Conservation (phyloP, 2,888 invertebrate species). For the Siphonodentalium dalli region DNA sequence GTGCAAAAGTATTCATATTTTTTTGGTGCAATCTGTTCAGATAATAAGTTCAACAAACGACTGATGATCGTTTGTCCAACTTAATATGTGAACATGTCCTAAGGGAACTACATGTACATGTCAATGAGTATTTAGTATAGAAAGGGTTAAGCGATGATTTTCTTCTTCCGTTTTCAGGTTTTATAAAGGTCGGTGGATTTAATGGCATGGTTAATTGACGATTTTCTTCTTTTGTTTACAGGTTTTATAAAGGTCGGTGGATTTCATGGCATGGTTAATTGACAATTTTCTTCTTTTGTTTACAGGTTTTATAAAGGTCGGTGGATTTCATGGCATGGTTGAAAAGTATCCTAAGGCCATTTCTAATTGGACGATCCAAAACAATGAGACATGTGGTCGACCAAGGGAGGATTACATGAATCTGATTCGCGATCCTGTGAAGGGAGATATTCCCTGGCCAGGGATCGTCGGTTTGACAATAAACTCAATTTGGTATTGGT, state of each 20-base stretch:
- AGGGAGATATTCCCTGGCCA: slow-evolving; percentile 59
- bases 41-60: no score
- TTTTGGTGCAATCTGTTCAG: no score
- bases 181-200: neutral
- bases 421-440: slow-evolving; percentile 41
- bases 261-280: no score
- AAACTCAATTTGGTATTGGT: slow-evolving; percentile 68
- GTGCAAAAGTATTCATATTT: no score
- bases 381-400: slow-evolving; percentile 48
- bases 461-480: slow-evolving; percentile 65
- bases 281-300: no score
- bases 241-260: no score
- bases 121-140: no score
- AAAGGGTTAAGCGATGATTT: neutral
- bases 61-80: no score
- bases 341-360: slow-evolving; percentile 61
- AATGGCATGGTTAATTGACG: neutral
- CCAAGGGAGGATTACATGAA: slow-evolving; percentile 56
- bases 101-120: no score
- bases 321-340: slow-evolving; percentile 66
- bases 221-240: neutral
- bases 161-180: neutral
- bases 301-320: slow-evolving; percentile 63
- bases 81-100: no score
- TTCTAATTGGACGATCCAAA: slow-evolving; percentile 39